Conservation (phyloP, 1,140 invertebrate genomes). For the Drosophila dunni region DNA sequence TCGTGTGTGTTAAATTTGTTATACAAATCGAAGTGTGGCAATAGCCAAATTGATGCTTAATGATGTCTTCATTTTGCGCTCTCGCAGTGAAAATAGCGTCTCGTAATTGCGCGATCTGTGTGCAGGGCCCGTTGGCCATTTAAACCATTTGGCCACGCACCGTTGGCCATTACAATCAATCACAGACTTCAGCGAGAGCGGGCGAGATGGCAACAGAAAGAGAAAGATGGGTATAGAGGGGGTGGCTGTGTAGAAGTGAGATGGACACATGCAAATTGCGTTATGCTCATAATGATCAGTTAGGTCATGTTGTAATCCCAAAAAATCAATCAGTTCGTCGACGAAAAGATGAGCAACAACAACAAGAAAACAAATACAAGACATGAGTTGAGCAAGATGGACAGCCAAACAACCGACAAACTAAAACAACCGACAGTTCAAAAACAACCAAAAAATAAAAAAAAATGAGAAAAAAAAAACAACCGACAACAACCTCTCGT, state of each 20-base stretch:
- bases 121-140: constrained; percentile 49
- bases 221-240: constrained; percentile 1
- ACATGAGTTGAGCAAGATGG: constrained; percentile 28
- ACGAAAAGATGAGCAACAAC: constrained; percentile 62
- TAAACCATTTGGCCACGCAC: constrained; percentile 67
- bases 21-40: constrained; percentile 72
- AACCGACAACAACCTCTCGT: constrained; percentile 16
- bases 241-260: constrained; percentile 2
- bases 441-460: background rate
- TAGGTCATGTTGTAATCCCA: constrained; percentile 67
- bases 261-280: constrained; percentile 68
- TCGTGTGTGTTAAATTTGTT: constrained; percentile 63
- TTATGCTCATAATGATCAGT: constrained; percentile 73
- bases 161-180: constrained; percentile 72
- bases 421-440: background rate
- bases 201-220: background rate
- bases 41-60: constrained; percentile 74
- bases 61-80: constrained; percentile 78
- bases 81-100: constrained; percentile 69
- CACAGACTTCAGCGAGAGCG: constrained; percentile 14
- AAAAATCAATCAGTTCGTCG: constrained; percentile 67
- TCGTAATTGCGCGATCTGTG: constrained; percentile 50
- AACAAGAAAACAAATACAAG: constrained; percentile 21
- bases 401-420: constrained; percentile 10
- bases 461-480: background rate